Base-by-base conservation (phyloP, 1,140 invertebrate species). In the Cardiocondyla obscurior region DNA sequence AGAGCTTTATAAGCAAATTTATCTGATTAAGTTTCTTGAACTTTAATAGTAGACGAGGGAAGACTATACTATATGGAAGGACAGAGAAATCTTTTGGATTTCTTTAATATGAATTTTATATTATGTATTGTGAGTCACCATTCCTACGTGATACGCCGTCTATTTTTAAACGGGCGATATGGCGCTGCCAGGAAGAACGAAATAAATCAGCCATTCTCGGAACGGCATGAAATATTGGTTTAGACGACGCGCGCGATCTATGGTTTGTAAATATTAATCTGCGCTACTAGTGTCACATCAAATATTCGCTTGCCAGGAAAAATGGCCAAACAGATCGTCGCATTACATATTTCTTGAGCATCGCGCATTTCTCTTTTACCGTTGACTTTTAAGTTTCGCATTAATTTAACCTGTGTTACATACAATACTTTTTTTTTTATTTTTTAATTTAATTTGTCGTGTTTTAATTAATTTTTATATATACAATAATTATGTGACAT, bases 31-130 rank as follows among this genome's bases (percentile, higher is more conserved):
- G 42, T 72, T 87, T 67, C 58, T 77, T 58, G 10, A 70, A 88
- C 46, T 81, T 77, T 67, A 19, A 77, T n/a, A 7, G 25, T 33
- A 2, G 28, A 10, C 8, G 19, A 19, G 19, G 16, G 6, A 7
- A 36, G n/a, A 46, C n/a, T n/a, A 67, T 12, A 16, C 39, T 39
- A 53, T 25, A 53, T 49, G 55, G 49, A n/a, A n/a, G n/a, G n/a
- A n/a, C n/a, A n/a, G n/a, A n/a, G n/a, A n/a, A n/a, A 44, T 60
- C 6, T 87, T 25, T 44, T n/a, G 55, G 69, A 85, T 88, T 79
- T 62, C 12, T 39, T 62, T 67, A 88, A 62, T 85, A 82, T 82
- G 77, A 88, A 79, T 88, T 85, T 49, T 22, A 65, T 33, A 69
- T 84, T 87, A 76, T 81, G 72, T 73, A 84, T 86, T 72, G 22